phyloP scores from a whole-genome alignment of 2,888 invertebrate genomes.

The Linnaemya tessellans region DNA sequence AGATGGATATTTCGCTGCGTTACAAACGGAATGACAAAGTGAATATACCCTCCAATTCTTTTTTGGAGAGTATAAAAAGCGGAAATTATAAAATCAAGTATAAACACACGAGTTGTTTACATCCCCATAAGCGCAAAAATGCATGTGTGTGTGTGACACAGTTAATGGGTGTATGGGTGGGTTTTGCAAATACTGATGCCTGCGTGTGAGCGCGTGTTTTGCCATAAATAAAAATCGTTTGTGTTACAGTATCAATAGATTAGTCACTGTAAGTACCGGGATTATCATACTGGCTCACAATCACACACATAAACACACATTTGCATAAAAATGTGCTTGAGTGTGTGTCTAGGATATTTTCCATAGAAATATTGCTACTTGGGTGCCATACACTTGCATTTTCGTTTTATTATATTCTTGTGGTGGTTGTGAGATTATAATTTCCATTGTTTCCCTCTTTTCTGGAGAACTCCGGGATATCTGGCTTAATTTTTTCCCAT shows the following conservation, averaged over 20 bases:
- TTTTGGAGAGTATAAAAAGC: conserved; percentile 8
- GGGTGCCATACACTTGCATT: conserved; percentile 10
- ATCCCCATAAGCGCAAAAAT: neutral
- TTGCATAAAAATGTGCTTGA: neutral
- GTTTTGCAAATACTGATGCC: conserved; percentile 25
- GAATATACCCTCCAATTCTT: too few relatives aligned
- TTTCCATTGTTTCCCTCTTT: conserved; percentile 51
- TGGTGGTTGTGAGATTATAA: conserved; percentile 21
- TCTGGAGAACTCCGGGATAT: conserved; percentile 36
- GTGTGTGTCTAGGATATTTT: neutral
- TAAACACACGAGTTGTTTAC: neutral
- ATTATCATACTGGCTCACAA: conserved; percentile 15
- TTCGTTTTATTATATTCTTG: neutral
- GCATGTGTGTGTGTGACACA: neutral
- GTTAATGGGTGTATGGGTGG: neutral
- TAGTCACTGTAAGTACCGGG: conserved; percentile 43
- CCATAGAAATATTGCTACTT: conserved; percentile 29
- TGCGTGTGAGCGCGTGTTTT: conserved; percentile 43
- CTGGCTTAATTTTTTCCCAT: neutral
- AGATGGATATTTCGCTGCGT: too few relatives aligned
- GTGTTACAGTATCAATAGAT: conserved; percentile 36
- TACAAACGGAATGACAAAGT: too few relatives aligned
- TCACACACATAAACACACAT: neutral
- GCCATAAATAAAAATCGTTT: conserved; percentile 19
- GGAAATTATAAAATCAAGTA: conserved; percentile 69